Evolutionary conservation across 2,113 vertebrate species (phyloP), one percentile per base, ranked within the genome.

Genomic region (Pseudopodoces humilis): DNA sequence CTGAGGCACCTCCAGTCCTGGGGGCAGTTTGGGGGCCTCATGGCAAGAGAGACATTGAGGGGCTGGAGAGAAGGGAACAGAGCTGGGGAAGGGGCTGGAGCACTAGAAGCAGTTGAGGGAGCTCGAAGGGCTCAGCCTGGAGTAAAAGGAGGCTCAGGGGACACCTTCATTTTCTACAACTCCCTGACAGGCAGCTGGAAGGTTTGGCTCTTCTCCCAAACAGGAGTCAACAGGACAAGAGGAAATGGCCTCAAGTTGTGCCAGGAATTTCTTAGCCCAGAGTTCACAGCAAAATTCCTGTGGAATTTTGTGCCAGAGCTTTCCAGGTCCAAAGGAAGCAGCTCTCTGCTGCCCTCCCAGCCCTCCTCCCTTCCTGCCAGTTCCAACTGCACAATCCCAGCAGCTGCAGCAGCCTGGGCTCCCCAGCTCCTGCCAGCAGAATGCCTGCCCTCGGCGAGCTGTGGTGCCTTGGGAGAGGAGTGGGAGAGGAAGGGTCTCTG

Each of bases 371-470:
- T 95, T 92, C 74, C 83, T 87, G 64, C 49, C 78, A 49, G 3
- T 33, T 52, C 18, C 82, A 41, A 35, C 4, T 58, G 47, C 7
- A 15, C 15, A 3, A 20, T 79, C 27, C 37, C 67, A 83, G 86
- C 43, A 89, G 67, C 71, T 2, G 5, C 56, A 52, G 37, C 62
- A 83, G 46, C 46, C 60, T 25, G 76, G 77, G 52, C 43, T 71
- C 85, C 50, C 44, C 20, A 52, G 50, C 22, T 31, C n/a, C 68
- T 33, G 63, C 72, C 58, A 13, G n/a, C 13, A 23, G 41, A 43
- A 49, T 43, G 46, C 50, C 33, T 37, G 65, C 10, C 41, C 31
- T 3, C 0, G 0, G 46, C 0, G 0, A 93, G 53, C 27, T 2
- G 0, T 23, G 9, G n/a, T 11, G 24, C 28, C 55, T 71, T 1